phyloP scores from a whole-genome alignment of 2,797 vertebrate species.

The Triplophysa bombifrons region DNA sequence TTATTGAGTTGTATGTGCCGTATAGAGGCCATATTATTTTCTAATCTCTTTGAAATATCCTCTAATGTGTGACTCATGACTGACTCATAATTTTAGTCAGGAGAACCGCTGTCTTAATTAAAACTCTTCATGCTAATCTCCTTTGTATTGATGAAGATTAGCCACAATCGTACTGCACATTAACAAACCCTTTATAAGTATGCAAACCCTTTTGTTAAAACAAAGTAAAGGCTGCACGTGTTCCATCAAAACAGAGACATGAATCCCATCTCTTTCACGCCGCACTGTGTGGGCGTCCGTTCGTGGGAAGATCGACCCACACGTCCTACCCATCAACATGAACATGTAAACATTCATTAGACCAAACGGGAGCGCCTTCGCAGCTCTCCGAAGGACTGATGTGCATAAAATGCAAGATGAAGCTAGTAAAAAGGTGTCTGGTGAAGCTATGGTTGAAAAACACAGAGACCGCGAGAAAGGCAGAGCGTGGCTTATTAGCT shows the following conservation, averaged over 20 bases:
- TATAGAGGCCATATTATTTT: slow-evolving; percentile 20
- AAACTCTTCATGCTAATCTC: slow-evolving; percentile 5
- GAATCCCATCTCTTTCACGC: slow-evolving; percentile 16
- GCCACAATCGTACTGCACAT: background rate
- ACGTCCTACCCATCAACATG: background rate
- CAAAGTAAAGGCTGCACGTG: slow-evolving; percentile 15
- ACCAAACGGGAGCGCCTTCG: background rate
- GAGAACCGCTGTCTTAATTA: slow-evolving; percentile 1
- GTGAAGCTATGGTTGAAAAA: background rate
- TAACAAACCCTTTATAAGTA: background rate
- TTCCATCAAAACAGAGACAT: background rate
- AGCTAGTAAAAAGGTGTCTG: background rate
- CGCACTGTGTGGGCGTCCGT: slow-evolving; percentile 18
- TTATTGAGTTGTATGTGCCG: slow-evolving; percentile 22
- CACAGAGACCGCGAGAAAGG: slow-evolving; percentile 16
- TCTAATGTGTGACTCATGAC: background rate
- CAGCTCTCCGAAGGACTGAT: background rate
- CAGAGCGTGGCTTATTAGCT: slow-evolving; percentile 38
- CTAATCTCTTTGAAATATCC: slow-evolving; percentile 18
- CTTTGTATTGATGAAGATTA: background rate
- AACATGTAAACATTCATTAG: slow-evolving; percentile 40
- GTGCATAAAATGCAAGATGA: background rate
- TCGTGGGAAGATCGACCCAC: slow-evolving; percentile 10
- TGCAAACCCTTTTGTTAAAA: background rate
- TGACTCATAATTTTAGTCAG: slow-evolving; percentile 22